Conservation (phyloP, 2,113 vertebrate species). For the Tachuris rubrigastra region DNA sequence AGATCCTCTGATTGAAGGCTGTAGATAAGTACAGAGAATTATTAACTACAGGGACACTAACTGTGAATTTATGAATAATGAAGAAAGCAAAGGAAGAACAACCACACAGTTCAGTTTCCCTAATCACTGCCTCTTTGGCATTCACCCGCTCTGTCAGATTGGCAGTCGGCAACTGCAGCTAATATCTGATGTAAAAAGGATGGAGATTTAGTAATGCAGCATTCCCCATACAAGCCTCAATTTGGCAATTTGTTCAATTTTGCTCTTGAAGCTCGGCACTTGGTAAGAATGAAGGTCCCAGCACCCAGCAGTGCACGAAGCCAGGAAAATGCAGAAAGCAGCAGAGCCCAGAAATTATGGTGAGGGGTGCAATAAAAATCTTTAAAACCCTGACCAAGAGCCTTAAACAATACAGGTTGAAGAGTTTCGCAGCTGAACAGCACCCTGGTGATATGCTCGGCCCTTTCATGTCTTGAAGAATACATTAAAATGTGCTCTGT, state of each 20-base stretch:
- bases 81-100: slow-evolving; percentile 27
- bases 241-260: background rate
- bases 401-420: background rate
- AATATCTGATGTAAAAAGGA: slow-evolving; percentile 23
- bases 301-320: background rate
- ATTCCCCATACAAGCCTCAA: background rate
- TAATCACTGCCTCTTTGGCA: slow-evolving; percentile 15
- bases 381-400: background rate
- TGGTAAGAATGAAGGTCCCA: background rate
- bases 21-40: slow-evolving; percentile 1
- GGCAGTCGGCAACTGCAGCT: background rate
- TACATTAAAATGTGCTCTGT: background rate
- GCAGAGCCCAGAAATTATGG: background rate
- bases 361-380: background rate
- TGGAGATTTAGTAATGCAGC: background rate
- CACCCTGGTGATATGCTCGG: background rate
- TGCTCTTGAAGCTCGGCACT: background rate
- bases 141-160: slow-evolving; percentile 5
- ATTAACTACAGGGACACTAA: slow-evolving; percentile 33
- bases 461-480: background rate
- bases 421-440: background rate
- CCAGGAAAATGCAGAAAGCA: background rate
- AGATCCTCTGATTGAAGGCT: background rate
- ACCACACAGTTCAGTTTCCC: background rate
- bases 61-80: slow-evolving; percentile 52